Base-by-base conservation (phyloP, 23 tunicate species). In the Phallusia fumigata region DNA sequence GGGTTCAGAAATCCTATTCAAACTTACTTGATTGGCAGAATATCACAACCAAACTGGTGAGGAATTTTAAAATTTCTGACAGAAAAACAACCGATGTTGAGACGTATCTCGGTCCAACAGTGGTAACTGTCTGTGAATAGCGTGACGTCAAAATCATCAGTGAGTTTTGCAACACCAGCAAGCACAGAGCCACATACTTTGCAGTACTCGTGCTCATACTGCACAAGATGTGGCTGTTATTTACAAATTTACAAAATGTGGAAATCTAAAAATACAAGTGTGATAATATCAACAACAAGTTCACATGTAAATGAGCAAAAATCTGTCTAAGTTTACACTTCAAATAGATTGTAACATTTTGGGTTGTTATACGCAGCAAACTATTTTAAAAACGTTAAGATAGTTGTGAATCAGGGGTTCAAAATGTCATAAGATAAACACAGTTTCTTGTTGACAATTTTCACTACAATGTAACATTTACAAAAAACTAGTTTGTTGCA, bases 111-210 rank as follows among this genome's bases (percentile, higher is more conserved):
- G 81, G 85, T 8, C 90, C 89, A 0, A 79, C 79, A 22, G 52
- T 69, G 15, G 34, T 26, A 18, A 36, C 81, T 31, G 88, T 89
- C n/a, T 96, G 74, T 33, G 90, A 76, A 65, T 86, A 86, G 1
- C 99, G 87, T 30, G 85, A 40, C 45, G 65, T 81, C 35, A 87
- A 49, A 21, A 95, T 91, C 58, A 84, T 76, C 0, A 86, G 58
- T 19, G 99, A 76, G 33, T 86, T 95, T 82, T 95, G 99, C 11
- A 84, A n/a, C 22, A 88, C 99, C n/a, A 95, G 73, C 11, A 90
- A 64, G 1, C 79, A 35, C 53, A 88, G 65, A 0, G 74, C 87
- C 6, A 90, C 77, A 65, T 72, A 84, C 35, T 93, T 93, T 58
- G 69, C 69, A 13, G 69, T 58, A 16, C 69, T 58, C 28, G 28